Evolutionary conservation across 2,888 invertebrate genomes (phyloP).

Genomic region (Charanyca ferruginea): DNA sequence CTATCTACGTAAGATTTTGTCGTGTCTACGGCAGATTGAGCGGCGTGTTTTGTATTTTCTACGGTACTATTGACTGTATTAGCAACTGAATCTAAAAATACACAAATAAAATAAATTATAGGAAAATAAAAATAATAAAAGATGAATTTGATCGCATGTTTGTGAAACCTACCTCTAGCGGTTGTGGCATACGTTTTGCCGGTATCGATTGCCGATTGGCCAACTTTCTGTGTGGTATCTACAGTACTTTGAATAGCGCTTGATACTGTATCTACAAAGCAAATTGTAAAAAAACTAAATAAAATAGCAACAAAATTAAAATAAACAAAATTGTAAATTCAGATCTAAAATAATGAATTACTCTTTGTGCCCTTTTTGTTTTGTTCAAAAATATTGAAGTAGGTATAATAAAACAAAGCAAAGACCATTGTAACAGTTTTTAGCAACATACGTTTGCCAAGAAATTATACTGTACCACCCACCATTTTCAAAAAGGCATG

Average conservation of each 20-base stretch:
- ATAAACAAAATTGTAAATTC: neutral
- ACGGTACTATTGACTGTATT: slow-evolving; percentile 74
- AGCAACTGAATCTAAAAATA: slow-evolving; percentile 75
- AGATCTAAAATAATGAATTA: neutral
- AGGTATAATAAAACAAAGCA: slow-evolving; percentile 7
- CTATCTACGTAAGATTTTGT: slow-evolving; percentile 78
- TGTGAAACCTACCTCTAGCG: slow-evolving; percentile 71
- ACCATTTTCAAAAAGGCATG: slow-evolving; percentile 47
- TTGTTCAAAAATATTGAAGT: neutral
- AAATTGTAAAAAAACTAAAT: slow-evolving; percentile 48
- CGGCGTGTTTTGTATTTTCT: slow-evolving; percentile 77
- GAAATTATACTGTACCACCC: slow-evolving; percentile 47
- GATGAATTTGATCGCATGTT: neutral
- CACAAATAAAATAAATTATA: slow-evolving; percentile 49
- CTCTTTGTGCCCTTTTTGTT: neutral
- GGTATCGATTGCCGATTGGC: slow-evolving; percentile 75
- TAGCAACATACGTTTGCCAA: slow-evolving; percentile 46
- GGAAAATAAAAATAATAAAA: neutral
- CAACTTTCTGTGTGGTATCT: slow-evolving; percentile 75
- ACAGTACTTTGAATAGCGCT: slow-evolving; percentile 74
- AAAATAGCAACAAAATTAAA: slow-evolving; percentile 1
- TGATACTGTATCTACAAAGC: slow-evolving; percentile 79
- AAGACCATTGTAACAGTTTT: slow-evolving; percentile 21
- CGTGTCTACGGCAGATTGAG: slow-evolving; percentile 75
- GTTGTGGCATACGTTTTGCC: slow-evolving; percentile 75